Evolutionary conservation across 1,140 invertebrate genomes (phyloP).

Genomic region (Brachionus rubens): DNA sequence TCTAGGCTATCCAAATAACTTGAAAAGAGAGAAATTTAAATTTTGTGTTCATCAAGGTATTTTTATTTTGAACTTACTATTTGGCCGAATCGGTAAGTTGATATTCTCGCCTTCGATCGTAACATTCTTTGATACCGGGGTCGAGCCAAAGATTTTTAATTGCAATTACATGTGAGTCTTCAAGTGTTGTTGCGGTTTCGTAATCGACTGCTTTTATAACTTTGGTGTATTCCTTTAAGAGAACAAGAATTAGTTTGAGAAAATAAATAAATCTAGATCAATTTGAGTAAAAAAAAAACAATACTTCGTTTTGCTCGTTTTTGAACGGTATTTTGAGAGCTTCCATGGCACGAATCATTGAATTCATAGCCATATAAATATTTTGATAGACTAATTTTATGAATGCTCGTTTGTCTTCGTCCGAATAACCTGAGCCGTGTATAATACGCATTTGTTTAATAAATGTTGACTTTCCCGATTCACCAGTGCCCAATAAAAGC

Average conservation of each 20-base stretch:
- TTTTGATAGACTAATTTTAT: conserved; percentile 99
- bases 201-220: conserved; percentile 92
- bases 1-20: conserved; percentile 96
- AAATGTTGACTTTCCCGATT: conserved; percentile 99
- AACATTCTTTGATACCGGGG: conserved; percentile 96
- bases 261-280: neutral
- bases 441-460: conserved; percentile 99
- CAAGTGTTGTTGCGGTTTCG: conserved; percentile 97
- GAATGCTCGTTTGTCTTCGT: conserved; percentile 95
- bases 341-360: conserved; percentile 99
- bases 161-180: conserved; percentile 90
- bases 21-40: conserved; percentile 47
- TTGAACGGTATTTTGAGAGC: conserved; percentile 92
- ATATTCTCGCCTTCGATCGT: conserved; percentile 96
- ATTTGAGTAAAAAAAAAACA: neutral
- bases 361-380: conserved; percentile 99
- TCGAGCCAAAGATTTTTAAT: conserved; percentile 96
- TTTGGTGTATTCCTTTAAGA: conserved; percentile 90
- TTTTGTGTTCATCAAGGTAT: neutral
- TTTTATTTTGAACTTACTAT: conserved; percentile 77
- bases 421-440: conserved; percentile 96
- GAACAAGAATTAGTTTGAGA: conserved; percentile 48
- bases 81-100: conserved; percentile 99
- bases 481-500: conserved; percentile 93
- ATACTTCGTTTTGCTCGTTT: conserved; percentile 79